A percentile compares a stretch with the other conserved stretches of the same genome.
Conservation (phyloP, 2,888 invertebrate genomes). For the Orthosia incerta region DNA sequence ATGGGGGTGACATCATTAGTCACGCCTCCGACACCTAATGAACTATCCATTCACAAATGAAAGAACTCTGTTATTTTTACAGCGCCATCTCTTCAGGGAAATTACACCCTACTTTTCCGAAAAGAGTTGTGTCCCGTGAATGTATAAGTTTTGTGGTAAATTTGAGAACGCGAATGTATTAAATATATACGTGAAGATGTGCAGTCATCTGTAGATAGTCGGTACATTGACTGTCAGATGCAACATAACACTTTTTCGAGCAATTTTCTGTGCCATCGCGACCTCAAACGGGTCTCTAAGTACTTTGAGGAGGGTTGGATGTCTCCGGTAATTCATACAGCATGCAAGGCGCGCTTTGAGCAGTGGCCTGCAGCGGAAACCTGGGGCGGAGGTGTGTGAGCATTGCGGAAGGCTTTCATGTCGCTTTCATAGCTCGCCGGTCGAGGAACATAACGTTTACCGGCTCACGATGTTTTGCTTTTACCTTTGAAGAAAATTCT, state of each 20-base stretch:
- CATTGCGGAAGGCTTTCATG: constrained; percentile 69
- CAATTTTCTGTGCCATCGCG: constrained; percentile 13
- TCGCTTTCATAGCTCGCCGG: constrained; percentile 63
- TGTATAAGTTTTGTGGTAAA: neutral
- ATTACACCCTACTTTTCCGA: constrained; percentile 41
- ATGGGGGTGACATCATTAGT: constrained; percentile 64
- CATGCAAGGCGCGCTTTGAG: constrained; percentile 70
- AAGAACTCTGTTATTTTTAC: constrained; percentile 59
- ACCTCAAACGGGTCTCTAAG: constrained; percentile 42
- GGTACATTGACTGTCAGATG: constrained; percentile 17
- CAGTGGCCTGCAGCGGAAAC: constrained; percentile 63
- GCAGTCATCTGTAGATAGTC: neutral
- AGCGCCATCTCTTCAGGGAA: constrained; percentile 44
- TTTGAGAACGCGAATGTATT: neutral
- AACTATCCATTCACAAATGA: constrained; percentile 65
- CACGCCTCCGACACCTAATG: constrained; percentile 62
- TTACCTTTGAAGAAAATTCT: constrained; percentile 58
- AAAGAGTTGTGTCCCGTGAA: constrained; percentile 21
- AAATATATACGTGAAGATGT: neutral
- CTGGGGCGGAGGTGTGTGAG: constrained; percentile 59
- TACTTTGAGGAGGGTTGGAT: constrained; percentile 39
- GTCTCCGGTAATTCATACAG: constrained; percentile 65
- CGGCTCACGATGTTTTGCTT: constrained; percentile 58
- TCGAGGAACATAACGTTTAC: constrained; percentile 58
- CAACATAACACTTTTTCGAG: constrained; percentile 24